Evolutionary conservation across 2,113 vertebrate genomes (phyloP).

Genomic region (Trogon melanurus): DNA sequence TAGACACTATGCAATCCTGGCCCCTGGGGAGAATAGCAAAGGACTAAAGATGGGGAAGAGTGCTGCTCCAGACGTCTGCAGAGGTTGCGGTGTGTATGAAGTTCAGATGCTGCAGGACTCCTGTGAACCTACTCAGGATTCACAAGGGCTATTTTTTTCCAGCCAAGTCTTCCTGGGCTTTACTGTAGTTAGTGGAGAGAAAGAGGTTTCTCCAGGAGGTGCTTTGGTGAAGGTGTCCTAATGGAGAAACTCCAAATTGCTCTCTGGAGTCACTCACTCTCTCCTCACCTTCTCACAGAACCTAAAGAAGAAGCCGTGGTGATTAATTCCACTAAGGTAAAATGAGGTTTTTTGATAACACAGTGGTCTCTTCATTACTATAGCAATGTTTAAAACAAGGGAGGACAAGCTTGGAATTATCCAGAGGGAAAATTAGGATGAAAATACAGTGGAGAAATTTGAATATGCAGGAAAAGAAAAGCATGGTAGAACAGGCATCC

Average conservation of each 20-base stretch:
- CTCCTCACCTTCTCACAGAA: background rate
- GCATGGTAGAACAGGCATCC: background rate
- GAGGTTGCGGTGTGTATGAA: background rate
- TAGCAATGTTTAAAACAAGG: background rate
- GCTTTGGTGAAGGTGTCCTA: background rate
- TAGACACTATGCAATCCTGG: background rate
- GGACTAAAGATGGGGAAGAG: background rate
- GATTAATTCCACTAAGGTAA: background rate
- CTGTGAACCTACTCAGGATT: background rate
- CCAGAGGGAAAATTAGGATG: background rate
- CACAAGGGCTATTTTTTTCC: background rate
- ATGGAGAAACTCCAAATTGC: background rate
- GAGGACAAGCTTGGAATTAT: background rate
- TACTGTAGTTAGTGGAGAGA: background rate
- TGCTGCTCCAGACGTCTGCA: background rate
- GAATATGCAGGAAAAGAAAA: background rate
- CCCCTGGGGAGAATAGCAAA: background rate
- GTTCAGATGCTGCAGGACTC: background rate
- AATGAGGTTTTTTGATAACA: background rate
- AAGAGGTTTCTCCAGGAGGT: background rate
- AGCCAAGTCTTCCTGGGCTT: background rate
- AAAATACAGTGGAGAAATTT: background rate
- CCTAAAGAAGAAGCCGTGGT: background rate
- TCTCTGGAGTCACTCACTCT: background rate
- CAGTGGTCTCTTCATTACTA: background rate